These are phyloP conservation scores for Chrosomus eos DNA, from an alignment of 2,797 vertebrate species.

Conservation along the genomic window DNA sequence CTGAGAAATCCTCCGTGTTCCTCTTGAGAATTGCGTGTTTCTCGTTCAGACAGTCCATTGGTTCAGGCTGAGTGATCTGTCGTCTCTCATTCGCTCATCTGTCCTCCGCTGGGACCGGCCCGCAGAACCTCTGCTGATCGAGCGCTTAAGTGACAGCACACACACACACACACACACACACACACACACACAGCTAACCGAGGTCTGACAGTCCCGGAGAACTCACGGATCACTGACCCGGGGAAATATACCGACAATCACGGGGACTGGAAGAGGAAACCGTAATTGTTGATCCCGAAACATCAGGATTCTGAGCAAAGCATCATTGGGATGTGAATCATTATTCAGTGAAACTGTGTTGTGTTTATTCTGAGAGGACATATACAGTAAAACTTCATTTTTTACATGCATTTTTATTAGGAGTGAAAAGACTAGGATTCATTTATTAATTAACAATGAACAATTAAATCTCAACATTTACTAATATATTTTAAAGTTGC, in stretches of 20 bases:
- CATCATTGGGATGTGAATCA: no score
- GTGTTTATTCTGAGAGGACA: no score
- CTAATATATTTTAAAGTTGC: no score
- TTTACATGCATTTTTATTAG: no score
- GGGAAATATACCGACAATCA: neutral
- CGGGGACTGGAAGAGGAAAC: neutral
- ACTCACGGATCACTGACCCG: neutral
- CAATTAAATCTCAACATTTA: no score
- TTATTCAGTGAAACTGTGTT: no score
- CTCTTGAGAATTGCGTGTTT: slow-evolving; percentile 9
- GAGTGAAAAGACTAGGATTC: no score
- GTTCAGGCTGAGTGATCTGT: slow-evolving; percentile 81
- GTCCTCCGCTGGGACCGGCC: slow-evolving; percentile 69
- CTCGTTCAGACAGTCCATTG: slow-evolving; percentile 61
- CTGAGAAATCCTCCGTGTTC: neutral
- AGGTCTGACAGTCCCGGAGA: neutral
- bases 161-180: neutral
- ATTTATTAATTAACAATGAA: no score
- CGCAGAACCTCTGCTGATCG: slow-evolving; percentile 58
- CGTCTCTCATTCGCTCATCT: slow-evolving; percentile 80
- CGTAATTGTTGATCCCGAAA: neutral
- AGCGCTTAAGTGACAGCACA: slow-evolving; percentile 27
- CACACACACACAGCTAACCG: slow-evolving; percentile 9
- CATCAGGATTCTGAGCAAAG: no score
- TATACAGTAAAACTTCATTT: no score